phyloP scores from a whole-genome alignment of 1,140 invertebrate species.

The Caenorhabditis briggsae region DNA sequence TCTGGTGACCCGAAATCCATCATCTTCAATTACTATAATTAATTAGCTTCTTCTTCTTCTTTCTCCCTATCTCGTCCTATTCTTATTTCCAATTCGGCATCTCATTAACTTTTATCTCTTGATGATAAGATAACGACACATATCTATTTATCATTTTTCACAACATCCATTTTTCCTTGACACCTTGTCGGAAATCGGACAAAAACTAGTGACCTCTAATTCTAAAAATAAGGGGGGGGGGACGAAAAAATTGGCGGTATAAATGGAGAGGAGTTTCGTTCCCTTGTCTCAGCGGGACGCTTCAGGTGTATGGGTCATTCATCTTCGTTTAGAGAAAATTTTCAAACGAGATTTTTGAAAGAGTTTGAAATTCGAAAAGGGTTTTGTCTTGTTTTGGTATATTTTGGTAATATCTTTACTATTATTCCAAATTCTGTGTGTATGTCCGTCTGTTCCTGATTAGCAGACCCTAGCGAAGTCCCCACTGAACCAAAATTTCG shows the following conservation, averaged over 20 bases:
- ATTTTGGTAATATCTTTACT: too few species aligned
- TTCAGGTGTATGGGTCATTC: background rate
- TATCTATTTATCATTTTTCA: background rate
- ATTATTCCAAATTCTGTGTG: too few species aligned
- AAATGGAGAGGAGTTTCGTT: background rate
- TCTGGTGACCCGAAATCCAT: constrained; percentile 31
- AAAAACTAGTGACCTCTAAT: background rate
- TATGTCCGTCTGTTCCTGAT: too few species aligned
- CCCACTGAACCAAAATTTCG: too few species aligned
- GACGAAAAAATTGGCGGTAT: too few species aligned
- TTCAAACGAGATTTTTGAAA: too few species aligned
- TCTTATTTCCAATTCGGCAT: background rate
- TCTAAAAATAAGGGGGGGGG: too few species aligned
- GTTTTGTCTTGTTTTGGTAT: too few species aligned
- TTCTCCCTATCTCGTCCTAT: background rate
- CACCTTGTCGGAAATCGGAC: background rate
- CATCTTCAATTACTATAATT: constrained; percentile 50
- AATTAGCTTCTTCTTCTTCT: constrained; percentile 11
- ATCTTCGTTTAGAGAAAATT: too few species aligned
- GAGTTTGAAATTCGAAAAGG: too few species aligned
- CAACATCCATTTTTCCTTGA: background rate
- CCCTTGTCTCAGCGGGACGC: background rate
- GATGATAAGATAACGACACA: background rate
- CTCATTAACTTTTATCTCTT: background rate
- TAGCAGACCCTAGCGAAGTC: too few species aligned